Conservation (phyloP, 2,797 vertebrate genomes). For the Carapus acus region DNA sequence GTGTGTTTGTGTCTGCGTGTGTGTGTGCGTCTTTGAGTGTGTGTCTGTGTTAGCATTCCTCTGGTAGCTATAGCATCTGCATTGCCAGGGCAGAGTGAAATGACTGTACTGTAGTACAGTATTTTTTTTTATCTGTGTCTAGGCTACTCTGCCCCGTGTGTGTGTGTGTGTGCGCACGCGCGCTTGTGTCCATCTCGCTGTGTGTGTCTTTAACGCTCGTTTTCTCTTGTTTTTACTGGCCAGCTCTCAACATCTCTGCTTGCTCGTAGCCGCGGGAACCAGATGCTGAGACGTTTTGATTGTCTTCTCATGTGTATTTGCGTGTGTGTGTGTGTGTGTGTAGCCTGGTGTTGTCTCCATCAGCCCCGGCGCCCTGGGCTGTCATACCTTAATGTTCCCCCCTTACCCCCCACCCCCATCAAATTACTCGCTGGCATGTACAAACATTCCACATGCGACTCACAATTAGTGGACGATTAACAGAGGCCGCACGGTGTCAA, state of each 20-base stretch:
- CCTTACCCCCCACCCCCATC: too few relatives aligned
- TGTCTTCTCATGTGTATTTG: conserved; percentile 3
- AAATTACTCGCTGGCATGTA: conserved; percentile 65
- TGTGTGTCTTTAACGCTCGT: conserved; percentile 28
- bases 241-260: conserved; percentile 52
- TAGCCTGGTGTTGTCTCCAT: too few relatives aligned
- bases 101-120: too few relatives aligned
- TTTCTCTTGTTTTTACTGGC: conserved; percentile 53
- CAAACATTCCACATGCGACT: conserved; percentile 58
- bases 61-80: conserved; percentile 35
- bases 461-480: conserved; percentile 65
- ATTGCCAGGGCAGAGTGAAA: conserved; percentile 25
- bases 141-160: too few relatives aligned
- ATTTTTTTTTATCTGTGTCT: too few relatives aligned
- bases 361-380: conserved; percentile 9
- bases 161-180: too few relatives aligned
- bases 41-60: conserved; percentile 26
- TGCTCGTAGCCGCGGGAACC: too few relatives aligned
- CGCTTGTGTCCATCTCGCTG: conserved; percentile 27
- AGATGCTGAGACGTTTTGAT: conserved; percentile 42
- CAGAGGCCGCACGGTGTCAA: conserved; percentile 57
- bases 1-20: conserved; percentile 22
- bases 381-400: conserved; percentile 57
- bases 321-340: not conserved
- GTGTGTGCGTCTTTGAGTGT: conserved; percentile 18